Evolutionary conservation across 2,888 invertebrate species (phyloP).

Genomic region (Acronicta alni): DNA sequence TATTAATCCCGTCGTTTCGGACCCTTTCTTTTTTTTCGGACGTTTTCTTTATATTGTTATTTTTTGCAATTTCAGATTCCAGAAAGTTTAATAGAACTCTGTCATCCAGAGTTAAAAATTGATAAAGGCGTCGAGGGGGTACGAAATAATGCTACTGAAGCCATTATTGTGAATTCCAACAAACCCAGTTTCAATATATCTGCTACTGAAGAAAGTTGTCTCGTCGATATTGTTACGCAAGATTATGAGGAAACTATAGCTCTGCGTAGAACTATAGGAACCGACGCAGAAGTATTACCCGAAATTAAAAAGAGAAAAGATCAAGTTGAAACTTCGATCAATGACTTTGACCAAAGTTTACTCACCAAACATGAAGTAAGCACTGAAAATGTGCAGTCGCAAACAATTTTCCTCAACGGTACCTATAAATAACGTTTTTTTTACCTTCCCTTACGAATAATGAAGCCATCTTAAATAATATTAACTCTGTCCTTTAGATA

Average conservation of each 20-base stretch:
- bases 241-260: conserved; percentile 72
- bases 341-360: conserved; percentile 63
- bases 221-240: conserved; percentile 74
- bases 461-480: not conserved
- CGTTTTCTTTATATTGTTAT: too few species aligned
- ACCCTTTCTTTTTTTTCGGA: too few species aligned
- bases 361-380: conserved; percentile 59
- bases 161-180: conserved; percentile 15
- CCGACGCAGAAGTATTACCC: conserved; percentile 61
- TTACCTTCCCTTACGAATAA: not conserved
- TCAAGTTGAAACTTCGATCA: conserved; percentile 45
- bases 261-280: conserved; percentile 71
- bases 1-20: too few species aligned
- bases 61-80: conserved; percentile 71
- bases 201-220: conserved; percentile 67
- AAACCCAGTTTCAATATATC: conserved; percentile 56
- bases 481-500: conserved; percentile 66
- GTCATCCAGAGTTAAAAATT: conserved; percentile 62
- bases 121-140: conserved; percentile 25
- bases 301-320: conserved; percentile 49
- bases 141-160: conserved; percentile 1
- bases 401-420: conserved; percentile 81
- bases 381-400: conserved; percentile 66
- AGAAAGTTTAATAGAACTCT: conserved; percentile 70
- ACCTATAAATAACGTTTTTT: conserved; percentile 22